These are phyloP conservation scores for Nephrotoma flavescens DNA, from an alignment of 2,888 invertebrate genomes.

Conservation along the genomic window DNA sequence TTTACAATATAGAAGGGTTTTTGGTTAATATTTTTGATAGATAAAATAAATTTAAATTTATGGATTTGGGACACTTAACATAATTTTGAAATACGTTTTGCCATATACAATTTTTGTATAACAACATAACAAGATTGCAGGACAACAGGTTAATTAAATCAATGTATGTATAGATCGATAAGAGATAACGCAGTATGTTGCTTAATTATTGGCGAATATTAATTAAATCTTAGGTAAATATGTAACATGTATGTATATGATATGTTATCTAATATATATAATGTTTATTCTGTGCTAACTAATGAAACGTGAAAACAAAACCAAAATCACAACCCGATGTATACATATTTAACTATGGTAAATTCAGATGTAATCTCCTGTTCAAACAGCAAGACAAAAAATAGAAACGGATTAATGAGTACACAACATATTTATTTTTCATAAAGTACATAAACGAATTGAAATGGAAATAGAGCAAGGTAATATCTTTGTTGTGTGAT, in stretches of 20 bases:
- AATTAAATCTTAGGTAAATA: neutral
- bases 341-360: neutral
- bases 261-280: neutral
- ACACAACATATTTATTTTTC: neutral
- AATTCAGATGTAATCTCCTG: neutral
- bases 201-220: neutral
- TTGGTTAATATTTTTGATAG: neutral
- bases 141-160: neutral
- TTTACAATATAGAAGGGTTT: neutral
- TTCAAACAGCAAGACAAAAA: neutral
- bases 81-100: neutral
- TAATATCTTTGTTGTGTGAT: no score
- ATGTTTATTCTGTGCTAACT: neutral
- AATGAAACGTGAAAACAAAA: neutral
- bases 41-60: neutral
- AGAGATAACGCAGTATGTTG: neutral
- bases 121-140: neutral
- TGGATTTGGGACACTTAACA: neutral
- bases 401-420: neutral
- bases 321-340: neutral
- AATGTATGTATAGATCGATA: neutral
- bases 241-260: neutral
- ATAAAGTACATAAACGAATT: neutral
- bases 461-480: no score
- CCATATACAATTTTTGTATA: neutral